Conservation (phyloP, 2,888 invertebrate species). For the Trachelus troglodyta region DNA sequence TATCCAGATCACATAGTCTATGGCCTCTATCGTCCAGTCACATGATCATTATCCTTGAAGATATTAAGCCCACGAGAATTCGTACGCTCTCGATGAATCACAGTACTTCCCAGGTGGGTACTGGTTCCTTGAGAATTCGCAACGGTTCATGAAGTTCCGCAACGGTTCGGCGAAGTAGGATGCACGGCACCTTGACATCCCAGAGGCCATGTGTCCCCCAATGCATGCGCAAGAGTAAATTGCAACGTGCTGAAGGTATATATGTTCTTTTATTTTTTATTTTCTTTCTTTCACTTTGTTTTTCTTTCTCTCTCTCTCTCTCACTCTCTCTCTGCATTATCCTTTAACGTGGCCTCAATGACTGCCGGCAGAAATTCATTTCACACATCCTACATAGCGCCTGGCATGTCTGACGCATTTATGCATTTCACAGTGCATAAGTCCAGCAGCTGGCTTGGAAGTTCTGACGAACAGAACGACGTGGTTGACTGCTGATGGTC, state of each 20-base stretch:
- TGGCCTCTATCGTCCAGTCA: neutral
- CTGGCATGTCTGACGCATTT: constrained; percentile 41
- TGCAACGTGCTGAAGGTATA: constrained; percentile 1
- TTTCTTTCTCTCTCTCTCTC: neutral
- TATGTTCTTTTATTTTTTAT: neutral
- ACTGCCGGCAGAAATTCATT: constrained; percentile 33
- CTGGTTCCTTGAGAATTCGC: constrained; percentile 3
- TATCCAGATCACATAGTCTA: neutral
- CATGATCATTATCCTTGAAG: neutral
- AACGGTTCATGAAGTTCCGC: constrained; percentile 1
- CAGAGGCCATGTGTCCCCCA: neutral
- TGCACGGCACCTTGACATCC: neutral
- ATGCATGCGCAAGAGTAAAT: neutral
- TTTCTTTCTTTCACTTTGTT: neutral
- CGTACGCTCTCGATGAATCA: neutral
- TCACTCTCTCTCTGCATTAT: neutral
- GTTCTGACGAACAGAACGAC: constrained; percentile 37
- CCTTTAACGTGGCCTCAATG: constrained; percentile 23
- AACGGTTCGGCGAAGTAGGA: constrained; percentile 2
- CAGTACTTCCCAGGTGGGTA: neutral
- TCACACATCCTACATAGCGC: constrained; percentile 42
- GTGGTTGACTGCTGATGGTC: constrained; percentile 27
- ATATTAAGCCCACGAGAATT: neutral
- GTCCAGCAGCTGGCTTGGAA: constrained; percentile 54
- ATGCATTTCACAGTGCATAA: constrained; percentile 63